Conservation (phyloP, 1,140 invertebrate species). For the Ceratosolen solmsi region DNA sequence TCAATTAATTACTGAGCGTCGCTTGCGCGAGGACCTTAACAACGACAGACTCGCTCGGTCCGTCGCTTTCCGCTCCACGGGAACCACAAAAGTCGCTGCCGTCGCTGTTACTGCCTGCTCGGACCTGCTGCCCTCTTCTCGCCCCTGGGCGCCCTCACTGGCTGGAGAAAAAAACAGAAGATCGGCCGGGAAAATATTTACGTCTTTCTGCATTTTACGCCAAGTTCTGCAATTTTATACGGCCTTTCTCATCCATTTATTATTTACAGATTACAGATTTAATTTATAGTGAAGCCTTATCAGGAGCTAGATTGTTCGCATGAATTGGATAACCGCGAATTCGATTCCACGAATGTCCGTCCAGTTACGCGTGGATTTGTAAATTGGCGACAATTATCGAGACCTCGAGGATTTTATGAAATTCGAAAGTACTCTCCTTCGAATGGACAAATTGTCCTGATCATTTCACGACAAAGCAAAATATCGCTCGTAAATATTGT, state of each 20-base stretch:
- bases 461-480: too few species aligned
- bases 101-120: slow-evolving; percentile 54
- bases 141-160: slow-evolving; percentile 32
- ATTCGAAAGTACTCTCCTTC: background rate
- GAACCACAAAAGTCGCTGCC: slow-evolving; percentile 59
- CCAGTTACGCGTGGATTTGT: background rate
- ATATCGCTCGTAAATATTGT: too few species aligned
- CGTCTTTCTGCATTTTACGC: background rate
- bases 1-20: slow-evolving; percentile 65
- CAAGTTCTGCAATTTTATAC: background rate
- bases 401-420: background rate
- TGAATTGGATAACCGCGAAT: background rate
- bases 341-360: background rate
- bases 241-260: slow-evolving; percentile 58
- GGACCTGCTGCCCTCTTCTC: too few species aligned
- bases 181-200: slow-evolving; percentile 1
- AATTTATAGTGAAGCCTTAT: slow-evolving; percentile 58
- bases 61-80: background rate
- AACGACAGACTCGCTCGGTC: background rate
- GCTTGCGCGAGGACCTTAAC: background rate
- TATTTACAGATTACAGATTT: slow-evolving; percentile 65
- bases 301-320: slow-evolving; percentile 15
- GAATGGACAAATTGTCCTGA: too few species aligned
- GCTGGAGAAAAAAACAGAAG: slow-evolving; percentile 59
- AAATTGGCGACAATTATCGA: background rate